phyloP scores from a whole-genome alignment of 1,140 invertebrate species.

The Ceratosolen solmsi region DNA sequence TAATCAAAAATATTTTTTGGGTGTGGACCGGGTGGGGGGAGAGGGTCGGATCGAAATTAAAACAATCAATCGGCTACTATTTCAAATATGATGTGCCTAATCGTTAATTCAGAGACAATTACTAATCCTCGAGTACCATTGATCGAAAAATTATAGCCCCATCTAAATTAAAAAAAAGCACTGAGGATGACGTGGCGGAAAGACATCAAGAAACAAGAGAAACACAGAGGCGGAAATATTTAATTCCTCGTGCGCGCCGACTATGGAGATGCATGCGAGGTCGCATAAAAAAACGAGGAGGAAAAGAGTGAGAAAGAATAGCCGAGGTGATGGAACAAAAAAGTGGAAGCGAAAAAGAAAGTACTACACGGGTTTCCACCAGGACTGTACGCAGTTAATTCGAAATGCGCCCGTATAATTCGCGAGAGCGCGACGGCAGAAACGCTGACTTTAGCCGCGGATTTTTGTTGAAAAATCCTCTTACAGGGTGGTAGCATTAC shows the following conservation, averaged over 20 bases:
- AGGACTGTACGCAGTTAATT: slow-evolving; percentile 27
- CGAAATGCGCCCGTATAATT: slow-evolving; percentile 38
- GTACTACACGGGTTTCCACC: slow-evolving; percentile 2
- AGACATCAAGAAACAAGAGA: neutral
- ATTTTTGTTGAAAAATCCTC: slow-evolving; percentile 42
- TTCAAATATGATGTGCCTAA: too few species aligned
- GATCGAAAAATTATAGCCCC: neutral
- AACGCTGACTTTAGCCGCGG: slow-evolving; percentile 37
- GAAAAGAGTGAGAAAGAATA: slow-evolving; percentile 10
- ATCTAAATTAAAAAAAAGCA: slow-evolving; percentile 6
- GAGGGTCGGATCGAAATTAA: too few species aligned
- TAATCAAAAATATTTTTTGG: too few species aligned
- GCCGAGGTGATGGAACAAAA: neutral
- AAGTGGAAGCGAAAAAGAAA: neutral
- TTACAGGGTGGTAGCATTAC: slow-evolving; percentile 15
- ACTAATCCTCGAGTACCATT: too few species aligned
- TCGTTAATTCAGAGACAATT: too few species aligned
- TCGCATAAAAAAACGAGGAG: neutral
- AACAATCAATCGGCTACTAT: too few species aligned
- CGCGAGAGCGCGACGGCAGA: neutral
- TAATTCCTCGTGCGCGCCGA: slow-evolving; percentile 27
- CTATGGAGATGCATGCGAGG: slow-evolving; percentile 19
- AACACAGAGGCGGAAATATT: slow-evolving; percentile 28
- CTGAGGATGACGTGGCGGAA: neutral
- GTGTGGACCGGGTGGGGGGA: too few species aligned